phyloP scores from a whole-genome alignment of 2,797 vertebrate species.

The Fringilla coelebs region DNA sequence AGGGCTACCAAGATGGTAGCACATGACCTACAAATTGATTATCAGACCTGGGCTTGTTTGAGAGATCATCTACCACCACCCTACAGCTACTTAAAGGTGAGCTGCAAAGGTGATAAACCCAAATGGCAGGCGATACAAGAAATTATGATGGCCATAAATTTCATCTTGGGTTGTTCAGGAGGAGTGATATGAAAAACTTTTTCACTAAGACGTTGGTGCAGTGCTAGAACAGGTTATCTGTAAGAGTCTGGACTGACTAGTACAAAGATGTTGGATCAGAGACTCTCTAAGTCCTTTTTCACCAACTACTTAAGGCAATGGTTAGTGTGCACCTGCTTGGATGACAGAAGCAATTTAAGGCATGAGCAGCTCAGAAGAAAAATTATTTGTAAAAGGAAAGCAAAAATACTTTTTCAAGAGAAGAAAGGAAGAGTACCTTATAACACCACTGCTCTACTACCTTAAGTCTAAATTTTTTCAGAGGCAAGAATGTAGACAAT shows the following conservation, averaged over 20 bases:
- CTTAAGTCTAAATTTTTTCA: not conserved
- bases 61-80: fast-evolving
- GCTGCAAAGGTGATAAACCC: not conserved
- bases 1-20: not conserved
- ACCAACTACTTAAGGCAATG: not conserved
- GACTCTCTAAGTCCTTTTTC: not conserved
- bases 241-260: not conserved
- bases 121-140: not conserved
- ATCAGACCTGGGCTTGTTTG: not conserved
- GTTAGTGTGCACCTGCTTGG: not conserved
- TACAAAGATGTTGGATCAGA: not conserved
- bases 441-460: not conserved
- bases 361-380: not conserved
- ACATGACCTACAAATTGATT: not conserved
- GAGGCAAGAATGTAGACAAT: not conserved
- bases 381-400: not conserved
- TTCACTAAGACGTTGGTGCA: not conserved
- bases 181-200: not conserved
- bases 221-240: not conserved
- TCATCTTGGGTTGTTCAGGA: not conserved
- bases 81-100: not conserved
- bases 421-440: not conserved
- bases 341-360: not conserved
- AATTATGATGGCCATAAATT: not conserved
- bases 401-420: not conserved